Conservation (phyloP, 1,140 invertebrate species). For the Ptiloglossa arizonensis region DNA sequence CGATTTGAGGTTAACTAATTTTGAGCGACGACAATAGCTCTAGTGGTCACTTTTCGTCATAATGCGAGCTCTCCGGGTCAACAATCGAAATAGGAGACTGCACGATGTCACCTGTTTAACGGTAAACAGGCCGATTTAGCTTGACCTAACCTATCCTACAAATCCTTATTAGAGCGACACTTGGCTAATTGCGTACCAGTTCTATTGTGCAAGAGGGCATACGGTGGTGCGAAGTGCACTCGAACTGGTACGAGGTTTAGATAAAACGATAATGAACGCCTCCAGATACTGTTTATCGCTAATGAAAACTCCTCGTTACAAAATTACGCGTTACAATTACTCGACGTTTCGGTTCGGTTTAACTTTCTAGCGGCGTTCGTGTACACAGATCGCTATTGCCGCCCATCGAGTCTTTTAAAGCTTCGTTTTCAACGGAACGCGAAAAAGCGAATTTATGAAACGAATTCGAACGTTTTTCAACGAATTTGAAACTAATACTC, state of each 20-base stretch:
- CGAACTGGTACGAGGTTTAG: constrained; percentile 54
- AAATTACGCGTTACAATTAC: constrained; percentile 11
- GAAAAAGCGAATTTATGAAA: too few species aligned
- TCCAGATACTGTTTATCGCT: constrained; percentile 24
- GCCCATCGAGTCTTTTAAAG: too few species aligned
- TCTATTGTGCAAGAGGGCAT: constrained; percentile 30
- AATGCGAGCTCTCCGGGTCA: background rate
- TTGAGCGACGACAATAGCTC: background rate
- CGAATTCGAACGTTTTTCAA: too few species aligned
- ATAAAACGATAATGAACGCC: constrained; percentile 54
- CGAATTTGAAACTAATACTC: too few species aligned
- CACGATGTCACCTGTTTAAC: constrained; percentile 39
- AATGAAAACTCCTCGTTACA: constrained; percentile 35
- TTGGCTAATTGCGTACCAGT: constrained; percentile 58
- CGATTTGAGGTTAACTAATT: constrained; percentile 11
- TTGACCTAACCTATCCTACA: constrained; percentile 48
- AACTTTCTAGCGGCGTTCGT: background rate
- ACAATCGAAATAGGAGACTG: constrained; percentile 21
- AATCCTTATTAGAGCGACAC: constrained; percentile 66
- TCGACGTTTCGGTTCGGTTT: background rate
- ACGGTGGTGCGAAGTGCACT: constrained; percentile 32
- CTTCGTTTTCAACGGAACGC: too few species aligned
- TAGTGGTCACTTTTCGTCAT: constrained; percentile 19
- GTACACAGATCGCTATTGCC: background rate
- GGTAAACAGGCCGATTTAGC: constrained; percentile 54